A percentile compares a stretch with the other conserved stretches of the same genome.
phyloP scores from a whole-genome alignment of 1,140 invertebrate genomes.

The Bombus polaris region DNA sequence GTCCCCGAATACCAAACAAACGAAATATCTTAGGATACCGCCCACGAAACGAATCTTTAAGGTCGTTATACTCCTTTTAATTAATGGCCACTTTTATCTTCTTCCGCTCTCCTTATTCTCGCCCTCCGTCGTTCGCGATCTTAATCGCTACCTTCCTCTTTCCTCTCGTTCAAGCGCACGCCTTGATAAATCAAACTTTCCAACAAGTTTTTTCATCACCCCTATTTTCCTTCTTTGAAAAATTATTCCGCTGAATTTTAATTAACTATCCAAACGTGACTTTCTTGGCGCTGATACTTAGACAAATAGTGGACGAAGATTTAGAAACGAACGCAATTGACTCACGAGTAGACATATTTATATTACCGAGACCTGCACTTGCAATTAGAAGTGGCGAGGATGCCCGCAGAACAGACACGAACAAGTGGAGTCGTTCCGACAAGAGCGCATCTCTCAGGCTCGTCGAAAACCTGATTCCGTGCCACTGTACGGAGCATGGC shows the following conservation, averaged over 20 bases:
- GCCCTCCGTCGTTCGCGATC: conserved; percentile 49
- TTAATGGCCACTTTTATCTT: conserved; percentile 66
- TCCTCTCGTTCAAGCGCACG: conserved; percentile 3
- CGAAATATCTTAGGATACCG: conserved; percentile 62
- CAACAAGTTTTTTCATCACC: not conserved
- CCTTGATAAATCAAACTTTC: not conserved
- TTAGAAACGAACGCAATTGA: not conserved
- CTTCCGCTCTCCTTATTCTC: conserved; percentile 65
- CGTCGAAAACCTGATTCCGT: conserved; percentile 21
- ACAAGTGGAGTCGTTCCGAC: not conserved
- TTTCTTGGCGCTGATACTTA: not conserved
- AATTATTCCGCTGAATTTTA: not conserved
- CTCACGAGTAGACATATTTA: not conserved
- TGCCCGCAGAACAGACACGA: not conserved
- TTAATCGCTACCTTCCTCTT: conserved; percentile 16
- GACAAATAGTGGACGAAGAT: not conserved
- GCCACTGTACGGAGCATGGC: not conserved
- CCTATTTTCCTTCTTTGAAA: not conserved
- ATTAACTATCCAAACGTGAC: not conserved
- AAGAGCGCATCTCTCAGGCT: not conserved
- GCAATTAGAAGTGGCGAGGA: not conserved
- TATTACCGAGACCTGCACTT: not conserved
- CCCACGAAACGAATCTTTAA: conserved; percentile 59
- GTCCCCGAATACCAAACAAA: conserved; percentile 22
- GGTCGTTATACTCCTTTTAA: conserved; percentile 68